Conservation (phyloP, 2,888 invertebrate species). For the Crocallis elinguaria region DNA sequence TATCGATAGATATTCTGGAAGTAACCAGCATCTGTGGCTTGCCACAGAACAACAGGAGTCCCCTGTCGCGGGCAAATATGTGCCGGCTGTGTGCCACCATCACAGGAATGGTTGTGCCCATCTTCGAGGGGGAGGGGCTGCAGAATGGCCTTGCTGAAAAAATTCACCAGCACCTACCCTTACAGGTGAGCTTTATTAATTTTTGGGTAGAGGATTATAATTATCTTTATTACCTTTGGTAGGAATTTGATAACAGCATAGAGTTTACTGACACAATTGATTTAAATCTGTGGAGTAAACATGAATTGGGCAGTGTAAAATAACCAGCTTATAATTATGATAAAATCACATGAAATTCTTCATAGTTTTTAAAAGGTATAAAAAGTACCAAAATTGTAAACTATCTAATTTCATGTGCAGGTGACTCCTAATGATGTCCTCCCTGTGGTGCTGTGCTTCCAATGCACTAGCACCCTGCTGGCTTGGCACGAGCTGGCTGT, state of each 20-base stretch:
- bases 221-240: too few relatives aligned
- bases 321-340: too few relatives aligned
- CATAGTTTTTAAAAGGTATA: too few relatives aligned
- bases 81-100: slow-evolving; percentile 85
- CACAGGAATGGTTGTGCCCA: slow-evolving; percentile 83
- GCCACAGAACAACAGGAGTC: neutral
- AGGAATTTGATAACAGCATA: too few relatives aligned
- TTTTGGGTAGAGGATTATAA: too few relatives aligned
- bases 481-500: slow-evolving; percentile 87
- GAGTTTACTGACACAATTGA: too few relatives aligned
- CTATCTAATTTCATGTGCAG: slow-evolving; percentile 54
- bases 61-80: slow-evolving; percentile 43
- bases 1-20: neutral
- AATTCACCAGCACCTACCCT: slow-evolving; percentile 87
- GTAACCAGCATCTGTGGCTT: neutral
- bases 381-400: neutral
- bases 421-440: slow-evolving; percentile 79
- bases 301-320: too few relatives aligned
- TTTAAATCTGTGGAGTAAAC: too few relatives aligned
- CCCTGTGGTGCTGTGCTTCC: slow-evolving; percentile 86
- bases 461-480: slow-evolving; percentile 86
- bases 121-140: slow-evolving; percentile 86
- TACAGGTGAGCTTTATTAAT: slow-evolving; percentile 12
- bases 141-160: slow-evolving; percentile 85
- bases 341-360: too few relatives aligned